These are phyloP conservation scores for Mactra quadrangularis DNA, from an alignment of 1,140 invertebrate genomes.

Conservation along the genomic window DNA sequence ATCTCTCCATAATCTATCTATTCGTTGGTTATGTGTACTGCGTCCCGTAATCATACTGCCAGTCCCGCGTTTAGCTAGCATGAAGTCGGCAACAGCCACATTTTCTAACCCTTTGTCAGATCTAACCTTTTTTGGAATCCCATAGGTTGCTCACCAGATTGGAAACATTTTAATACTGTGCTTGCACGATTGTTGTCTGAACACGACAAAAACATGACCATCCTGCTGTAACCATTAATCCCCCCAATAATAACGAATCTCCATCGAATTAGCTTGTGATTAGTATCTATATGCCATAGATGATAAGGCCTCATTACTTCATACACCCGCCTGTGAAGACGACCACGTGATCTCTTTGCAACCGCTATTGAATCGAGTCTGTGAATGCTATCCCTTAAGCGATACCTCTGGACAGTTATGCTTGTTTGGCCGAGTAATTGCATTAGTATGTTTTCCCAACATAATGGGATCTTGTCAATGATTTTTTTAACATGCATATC, in stretches of 20 bases:
- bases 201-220: conserved; percentile 55
- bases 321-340: conserved; percentile 54
- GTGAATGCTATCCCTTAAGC: conserved; percentile 34
- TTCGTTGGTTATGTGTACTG: conserved; percentile 64
- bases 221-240: conserved; percentile 65
- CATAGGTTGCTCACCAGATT: conserved; percentile 41
- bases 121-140: conserved; percentile 51
- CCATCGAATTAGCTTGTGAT: conserved; percentile 64
- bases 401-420: conserved; percentile 31
- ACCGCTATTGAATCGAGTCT: conserved; percentile 26
- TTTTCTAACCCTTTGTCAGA: conserved; percentile 68
- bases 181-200: conserved; percentile 62
- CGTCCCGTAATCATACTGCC: conserved; percentile 58
- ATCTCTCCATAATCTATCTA: conserved; percentile 65
- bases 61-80: conserved; percentile 46
- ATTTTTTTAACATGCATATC: conserved; percentile 6
- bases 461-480: neutral
- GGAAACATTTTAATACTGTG: too few relatives aligned
- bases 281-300: conserved; percentile 63
- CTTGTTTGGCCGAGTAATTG: neutral
- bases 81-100: conserved; percentile 49
- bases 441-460: neutral
- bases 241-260: conserved; percentile 61
- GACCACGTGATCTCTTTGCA: neutral
- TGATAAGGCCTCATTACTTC: conserved; percentile 42